Conservation (phyloP, 2,797 vertebrate species). For the Malacoraja senta region DNA sequence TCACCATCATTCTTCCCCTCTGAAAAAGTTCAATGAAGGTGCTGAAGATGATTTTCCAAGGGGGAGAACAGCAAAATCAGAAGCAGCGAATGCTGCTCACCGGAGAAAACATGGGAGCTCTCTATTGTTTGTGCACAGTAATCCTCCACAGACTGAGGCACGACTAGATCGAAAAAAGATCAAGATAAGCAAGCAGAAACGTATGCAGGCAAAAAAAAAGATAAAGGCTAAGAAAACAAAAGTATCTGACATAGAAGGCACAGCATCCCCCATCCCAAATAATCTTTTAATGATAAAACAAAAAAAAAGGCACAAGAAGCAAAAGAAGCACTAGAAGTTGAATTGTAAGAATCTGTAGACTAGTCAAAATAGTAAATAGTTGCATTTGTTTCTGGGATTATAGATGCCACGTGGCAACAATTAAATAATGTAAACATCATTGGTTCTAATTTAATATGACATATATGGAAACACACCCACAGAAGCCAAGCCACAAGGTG, state of each 20-base stretch:
- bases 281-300: not conserved
- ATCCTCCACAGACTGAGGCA: not conserved
- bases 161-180: not conserved
- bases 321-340: not conserved
- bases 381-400: not conserved
- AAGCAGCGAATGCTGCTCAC: not conserved
- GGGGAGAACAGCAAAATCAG: slow-evolving; percentile 40
- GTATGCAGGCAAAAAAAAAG: not conserved
- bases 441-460: slow-evolving; percentile 5
- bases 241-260: too few relatives aligned
- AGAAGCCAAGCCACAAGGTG: not conserved
- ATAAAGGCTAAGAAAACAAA: not conserved
- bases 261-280: too few relatives aligned
- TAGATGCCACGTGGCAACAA: not conserved
- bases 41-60: slow-evolving; percentile 53
- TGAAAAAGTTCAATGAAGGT: not conserved
- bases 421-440: slow-evolving; percentile 9
- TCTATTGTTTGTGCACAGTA: slow-evolving; percentile 14
- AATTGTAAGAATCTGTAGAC: not conserved
- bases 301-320: slow-evolving; percentile 22
- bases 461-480: not conserved
- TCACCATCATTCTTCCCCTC: slow-evolving; percentile 32
- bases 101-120: not conserved
- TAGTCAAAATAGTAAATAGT: slow-evolving; percentile 13
- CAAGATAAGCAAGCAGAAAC: slow-evolving; percentile 2